phyloP scores from a whole-genome alignment of 30 jellyfish, hydroid and myxozoan genomes.

The Hydractinia symbiolongicarpus region DNA sequence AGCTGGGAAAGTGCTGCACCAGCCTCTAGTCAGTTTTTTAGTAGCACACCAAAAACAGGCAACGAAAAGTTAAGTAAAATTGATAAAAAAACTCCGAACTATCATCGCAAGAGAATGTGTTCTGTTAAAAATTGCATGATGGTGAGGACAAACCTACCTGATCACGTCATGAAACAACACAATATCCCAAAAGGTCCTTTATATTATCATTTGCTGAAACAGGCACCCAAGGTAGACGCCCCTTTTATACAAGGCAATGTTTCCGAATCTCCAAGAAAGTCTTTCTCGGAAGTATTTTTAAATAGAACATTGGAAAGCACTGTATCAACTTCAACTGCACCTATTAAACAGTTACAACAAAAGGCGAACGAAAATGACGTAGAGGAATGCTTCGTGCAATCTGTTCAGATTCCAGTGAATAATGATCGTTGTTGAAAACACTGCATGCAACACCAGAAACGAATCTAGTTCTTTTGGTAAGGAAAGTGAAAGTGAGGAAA shows the following conservation, averaged over 20 bases:
- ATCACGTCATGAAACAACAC: neutral
- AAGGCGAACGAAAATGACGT: neutral
- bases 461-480: too few relatives aligned
- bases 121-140: neutral
- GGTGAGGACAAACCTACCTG: neutral
- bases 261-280: neutral
- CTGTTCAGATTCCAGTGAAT: neutral
- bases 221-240: too few relatives aligned
- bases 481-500: neutral
- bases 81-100: neutral
- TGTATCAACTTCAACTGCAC: neutral
- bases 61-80: too few relatives aligned
- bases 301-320: neutral
- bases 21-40: neutral
- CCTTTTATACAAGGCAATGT: neutral
- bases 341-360: neutral
- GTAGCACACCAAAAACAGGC: neutral
- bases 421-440: too few relatives aligned
- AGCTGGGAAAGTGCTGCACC: conserved; percentile 2
- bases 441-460: too few relatives aligned
- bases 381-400: neutral
- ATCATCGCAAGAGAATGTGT: neutral
- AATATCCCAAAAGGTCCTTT: neutral
- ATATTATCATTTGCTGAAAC: neutral
- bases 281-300: neutral